Evolutionary conservation across 1,140 invertebrate species (phyloP).

Genomic region (Zaprionus gabonicus): DNA sequence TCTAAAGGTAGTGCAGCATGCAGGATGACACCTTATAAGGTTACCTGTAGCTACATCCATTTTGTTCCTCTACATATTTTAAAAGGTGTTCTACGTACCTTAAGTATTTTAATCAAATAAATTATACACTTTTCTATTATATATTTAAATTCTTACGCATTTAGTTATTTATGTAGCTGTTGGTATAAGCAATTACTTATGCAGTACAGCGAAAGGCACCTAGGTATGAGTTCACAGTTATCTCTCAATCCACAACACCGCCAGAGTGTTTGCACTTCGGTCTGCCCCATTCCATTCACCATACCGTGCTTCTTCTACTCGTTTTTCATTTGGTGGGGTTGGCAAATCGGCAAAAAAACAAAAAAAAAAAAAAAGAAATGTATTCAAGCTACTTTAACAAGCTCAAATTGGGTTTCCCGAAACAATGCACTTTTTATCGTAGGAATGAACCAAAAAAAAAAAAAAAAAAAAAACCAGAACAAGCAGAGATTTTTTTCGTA

Average conservation of each 20-base stretch:
- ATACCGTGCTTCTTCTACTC: not conserved
- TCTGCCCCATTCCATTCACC: not conserved
- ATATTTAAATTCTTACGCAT: too few species aligned
- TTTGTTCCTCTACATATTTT: too few species aligned
- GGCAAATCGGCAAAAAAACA: not conserved
- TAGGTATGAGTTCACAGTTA: too few species aligned
- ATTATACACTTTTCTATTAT: not conserved
- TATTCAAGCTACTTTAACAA: slow-evolving; percentile 7
- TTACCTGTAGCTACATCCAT: too few species aligned
- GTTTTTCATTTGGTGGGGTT: not conserved
- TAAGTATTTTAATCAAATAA: too few species aligned
- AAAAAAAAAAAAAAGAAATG: not conserved
- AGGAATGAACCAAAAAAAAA: not conserved
- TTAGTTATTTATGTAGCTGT: not conserved
- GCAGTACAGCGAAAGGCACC: too few species aligned
- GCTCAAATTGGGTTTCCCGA: slow-evolving; percentile 9
- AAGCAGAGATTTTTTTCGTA: not conserved
- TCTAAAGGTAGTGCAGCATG: too few species aligned
- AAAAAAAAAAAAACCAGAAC: too few species aligned
- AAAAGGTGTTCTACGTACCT: too few species aligned
- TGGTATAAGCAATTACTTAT: not conserved
- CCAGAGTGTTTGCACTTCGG: not conserved
- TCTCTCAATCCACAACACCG: too few species aligned
- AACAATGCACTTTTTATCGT: not conserved
- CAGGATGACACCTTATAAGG: not conserved